Base-by-base conservation (phyloP, 2,888 invertebrate genomes). In the Morpho deidamia region DNA sequence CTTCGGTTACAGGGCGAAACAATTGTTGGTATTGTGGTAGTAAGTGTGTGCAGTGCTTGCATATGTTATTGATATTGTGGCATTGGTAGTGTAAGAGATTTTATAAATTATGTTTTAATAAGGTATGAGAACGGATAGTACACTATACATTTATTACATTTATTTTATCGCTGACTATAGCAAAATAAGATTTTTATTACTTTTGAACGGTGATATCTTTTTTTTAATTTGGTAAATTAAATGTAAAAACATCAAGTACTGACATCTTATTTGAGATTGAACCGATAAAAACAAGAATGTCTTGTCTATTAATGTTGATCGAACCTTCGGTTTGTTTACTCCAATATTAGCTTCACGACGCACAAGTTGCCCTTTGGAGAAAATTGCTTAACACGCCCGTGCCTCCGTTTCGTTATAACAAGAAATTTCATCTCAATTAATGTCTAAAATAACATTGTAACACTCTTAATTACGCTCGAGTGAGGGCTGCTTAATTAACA, bases 381-480 rank as follows among this genome's bases (percentile, higher is more conserved):
- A 83, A 80, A 83, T 85, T 80, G 80, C 74, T 73, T 69, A 70
- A 73, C 71, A 73, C 72, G 68, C 65, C 71, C 70, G 64, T 63
- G 61, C 67, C 70, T 64, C 61, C 68, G 69, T 80, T 84, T 81
- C 77, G 80, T 85, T 81, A 82, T 80, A 83, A 79, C 82, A 79
- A 83, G 85, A 87, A 87, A 85, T 87, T 88, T 86, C 83, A 83
- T 86, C 87, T 83, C 89, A 86, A 89, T 88, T 87, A 88, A 88
- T 86, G 88, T 88, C 88, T 84, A 81, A 85, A 89, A 88, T 87
- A 86, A 88, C 87, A 88, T 70, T 81, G 84, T 86, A 83, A 88
- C 81, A 88, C 86, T 88, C 89, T 87, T 88, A 88, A 88, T 88
- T 87, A 87, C 83, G 81, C 80, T 80, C 79, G 86, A 86, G 87